phyloP scores from a whole-genome alignment of 2,797 vertebrate species.

The Sebastes taczanowskii region DNA sequence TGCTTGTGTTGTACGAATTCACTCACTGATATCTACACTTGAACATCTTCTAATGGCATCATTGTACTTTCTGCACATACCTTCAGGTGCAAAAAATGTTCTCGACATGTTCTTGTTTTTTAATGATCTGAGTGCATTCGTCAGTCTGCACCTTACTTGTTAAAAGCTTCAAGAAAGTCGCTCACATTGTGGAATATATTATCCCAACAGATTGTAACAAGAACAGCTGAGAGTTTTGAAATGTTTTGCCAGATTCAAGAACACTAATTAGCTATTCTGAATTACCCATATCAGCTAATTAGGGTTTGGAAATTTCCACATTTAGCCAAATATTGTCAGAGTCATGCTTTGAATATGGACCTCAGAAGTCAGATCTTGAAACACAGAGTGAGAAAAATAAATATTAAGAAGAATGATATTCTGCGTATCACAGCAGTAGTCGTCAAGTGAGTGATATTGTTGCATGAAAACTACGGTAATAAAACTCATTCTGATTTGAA shows the following conservation, averaged over 20 bases:
- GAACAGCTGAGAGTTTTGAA: neutral
- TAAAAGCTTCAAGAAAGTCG: neutral
- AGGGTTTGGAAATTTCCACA: constrained; percentile 12
- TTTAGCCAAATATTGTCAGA: neutral
- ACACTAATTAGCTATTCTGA: constrained; percentile 9
- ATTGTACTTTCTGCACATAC: neutral
- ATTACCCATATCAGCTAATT: constrained; percentile 13
- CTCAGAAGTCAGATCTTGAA: neutral
- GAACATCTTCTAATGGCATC: neutral
- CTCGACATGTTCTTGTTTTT: constrained; percentile 19
- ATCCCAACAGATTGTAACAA: constrained; percentile 28
- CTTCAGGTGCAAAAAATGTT: neutral
- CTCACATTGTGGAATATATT: neutral
- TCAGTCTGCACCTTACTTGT: neutral
- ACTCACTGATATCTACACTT: neutral
- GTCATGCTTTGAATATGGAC: neutral
- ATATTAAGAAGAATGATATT: neutral
- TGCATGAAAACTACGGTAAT: constrained; percentile 33
- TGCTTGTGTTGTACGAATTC: no score
- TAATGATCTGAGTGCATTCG: constrained; percentile 8
- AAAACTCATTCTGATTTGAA: constrained; percentile 42
- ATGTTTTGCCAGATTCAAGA: constrained; percentile 2
- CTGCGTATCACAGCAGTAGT: neutral
- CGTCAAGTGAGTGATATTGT: constrained; percentile 23
- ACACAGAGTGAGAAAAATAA: neutral